Base-by-base conservation (phyloP, 64 coral and sea anemone genomes). In the Platygyra sinensis region DNA sequence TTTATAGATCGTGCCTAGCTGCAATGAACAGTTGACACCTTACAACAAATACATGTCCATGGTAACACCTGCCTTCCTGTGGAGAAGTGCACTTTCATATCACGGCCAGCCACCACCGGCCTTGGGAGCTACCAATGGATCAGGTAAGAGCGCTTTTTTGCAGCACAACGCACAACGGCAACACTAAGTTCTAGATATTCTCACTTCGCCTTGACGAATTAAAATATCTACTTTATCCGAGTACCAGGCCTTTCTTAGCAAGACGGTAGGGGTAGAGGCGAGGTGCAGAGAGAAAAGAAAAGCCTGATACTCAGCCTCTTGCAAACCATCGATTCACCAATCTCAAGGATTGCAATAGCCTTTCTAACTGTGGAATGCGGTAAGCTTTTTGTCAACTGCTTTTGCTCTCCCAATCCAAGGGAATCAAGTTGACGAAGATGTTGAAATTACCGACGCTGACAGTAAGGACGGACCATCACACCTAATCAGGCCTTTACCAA, bases 381-480 rank as follows among this genome's bases (percentile, higher is more conserved):
- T 24, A 49, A 4, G 74, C 73, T 19, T 60, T n/a, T 57, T 52
- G 18, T 38, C 46, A 33, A 85, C 36, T 8, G 11, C 24, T 62
- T 24, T 61, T 62, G 0, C 49, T 50, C 22, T 1, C 18, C 20
- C 9, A 49, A 12, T 69, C n/a, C 2, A 30, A 72, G 63, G 62
- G 32, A 71, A 22, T 71, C 13, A 4, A 10, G 62, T 14, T 24
- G 22, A 71, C n/a, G 63, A 69, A 9, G 50, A 27, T 61, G 50
- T 22, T n/a, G 62, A 51, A 24, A 17, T 24, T 4, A 28, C 7
- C 12, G 13, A 38, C 27, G 20, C 4, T 71, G 22, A 69, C 36
- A 24, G 38, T 11, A 85, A 85, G 10, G 81, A 72, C 49, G 63
- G 63, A 13, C 62, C 81, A 24, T 63, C 81, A 85, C 19, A n/a